Conservation (phyloP, 2,113 vertebrate genomes). For the Prunella himalayana region DNA sequence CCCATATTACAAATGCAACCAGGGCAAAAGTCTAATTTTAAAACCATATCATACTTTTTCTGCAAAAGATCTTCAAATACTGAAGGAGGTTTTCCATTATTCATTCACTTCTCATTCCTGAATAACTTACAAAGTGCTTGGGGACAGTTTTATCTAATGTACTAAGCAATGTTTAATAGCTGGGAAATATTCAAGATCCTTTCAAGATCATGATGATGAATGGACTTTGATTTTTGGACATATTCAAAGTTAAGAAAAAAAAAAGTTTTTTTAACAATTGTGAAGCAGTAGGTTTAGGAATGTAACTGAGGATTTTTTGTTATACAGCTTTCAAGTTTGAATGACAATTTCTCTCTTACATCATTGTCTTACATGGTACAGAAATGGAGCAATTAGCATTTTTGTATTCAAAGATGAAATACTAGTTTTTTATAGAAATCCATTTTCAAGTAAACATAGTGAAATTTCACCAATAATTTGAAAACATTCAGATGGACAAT, state of each 20-base stretch:
- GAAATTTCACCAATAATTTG: background rate
- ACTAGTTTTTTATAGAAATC: background rate
- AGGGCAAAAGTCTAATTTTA: background rate
- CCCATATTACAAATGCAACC: background rate
- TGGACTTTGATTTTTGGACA: background rate
- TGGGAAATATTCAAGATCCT: background rate
- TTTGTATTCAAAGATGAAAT: background rate
- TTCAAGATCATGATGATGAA: background rate
- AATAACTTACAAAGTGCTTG: background rate
- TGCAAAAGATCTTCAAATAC: background rate
- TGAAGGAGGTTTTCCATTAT: background rate
- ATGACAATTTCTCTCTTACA: background rate
- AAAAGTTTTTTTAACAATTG: background rate
- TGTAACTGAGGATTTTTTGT: background rate
- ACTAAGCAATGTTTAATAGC: background rate
- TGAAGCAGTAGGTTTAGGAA: background rate
- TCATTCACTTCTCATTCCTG: background rate
- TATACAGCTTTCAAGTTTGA: background rate
- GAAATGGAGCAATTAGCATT: background rate
- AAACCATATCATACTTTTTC: background rate
- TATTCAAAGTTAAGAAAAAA: background rate
- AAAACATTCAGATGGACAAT: background rate
- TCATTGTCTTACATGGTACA: background rate
- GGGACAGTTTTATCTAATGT: background rate
- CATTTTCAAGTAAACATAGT: background rate